Base-by-base conservation (phyloP, 1,140 invertebrate genomes). In the Charaxes varanes region DNA sequence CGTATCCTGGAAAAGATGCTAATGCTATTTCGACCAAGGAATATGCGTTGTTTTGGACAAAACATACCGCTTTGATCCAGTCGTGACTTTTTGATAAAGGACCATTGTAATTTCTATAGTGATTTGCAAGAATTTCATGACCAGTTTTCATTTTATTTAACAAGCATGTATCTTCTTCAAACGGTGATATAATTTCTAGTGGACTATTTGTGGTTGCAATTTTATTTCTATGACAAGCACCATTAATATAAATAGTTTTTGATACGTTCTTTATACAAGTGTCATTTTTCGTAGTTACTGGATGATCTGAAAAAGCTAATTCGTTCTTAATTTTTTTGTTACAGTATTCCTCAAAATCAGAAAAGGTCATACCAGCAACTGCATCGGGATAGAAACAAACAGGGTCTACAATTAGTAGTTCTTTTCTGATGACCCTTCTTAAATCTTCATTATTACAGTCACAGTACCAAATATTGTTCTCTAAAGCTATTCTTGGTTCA, bases 401-500 rank as follows among this genome's bases (percentile, higher is more conserved):
- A 1, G 72, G 69, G 37, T 77, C 66, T 2, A 63, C 51, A 3
- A 66, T 41, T 8, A 83, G 26, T 4, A 73, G 11, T 4, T 38
- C 58, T 5, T 46, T 42, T 0, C 4, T 28, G 0, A 37, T 19
- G 34, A 81, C 41, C 5, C 15, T 21, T 35, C 60, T 60, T 6
- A 82, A 49, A 34, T 72, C 59, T 7, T 41, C 33, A 11, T 28
- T 31, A 4, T 31, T 45, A 42, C 78, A 83, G 41, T 61, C 37
- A 47, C 79, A 83, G 7, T 61, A 6, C 76, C 70, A 83, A 6
- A 41, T 43, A 41, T 83, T 83, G 22, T 69, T 41, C 12, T 71
- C 61, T 16, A 82, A 40, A 41, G 65, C 62, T 19, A 82, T 65
- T 32, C 59, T 60, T 32, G 62, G 62, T 8, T 31, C 38, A 12